A percentile compares a stretch with the other conserved stretches of the same genome.
Evolutionary conservation across 2,888 invertebrate genomes (phyloP).

Genomic region (Erebia palarica): DNA sequence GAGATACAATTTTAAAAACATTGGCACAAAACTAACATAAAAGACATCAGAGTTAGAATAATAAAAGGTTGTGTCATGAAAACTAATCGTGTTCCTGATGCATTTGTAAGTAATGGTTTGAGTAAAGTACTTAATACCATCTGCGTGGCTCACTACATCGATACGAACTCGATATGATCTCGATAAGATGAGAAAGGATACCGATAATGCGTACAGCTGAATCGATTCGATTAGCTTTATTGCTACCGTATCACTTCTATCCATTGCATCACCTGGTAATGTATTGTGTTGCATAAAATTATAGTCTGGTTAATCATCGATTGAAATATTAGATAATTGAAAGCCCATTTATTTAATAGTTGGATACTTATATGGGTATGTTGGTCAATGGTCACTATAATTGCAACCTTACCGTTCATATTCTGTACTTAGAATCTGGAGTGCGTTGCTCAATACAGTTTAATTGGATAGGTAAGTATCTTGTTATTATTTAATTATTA

Average conservation of each 20-base stretch:
- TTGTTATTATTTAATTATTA: neutral
- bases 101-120: conserved; percentile 3
- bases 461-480: neutral
- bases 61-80: neutral
- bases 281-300: conserved; percentile 9
- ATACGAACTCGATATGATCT: neutral
- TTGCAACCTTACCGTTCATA: conserved; percentile 2
- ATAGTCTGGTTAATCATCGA: conserved; percentile 18
- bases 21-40: neutral
- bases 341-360: conserved; percentile 16
- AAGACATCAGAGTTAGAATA: neutral
- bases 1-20: neutral
- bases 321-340: conserved; percentile 16
- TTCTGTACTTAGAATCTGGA: neutral
- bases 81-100: neutral
- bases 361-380: conserved; percentile 7
- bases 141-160: neutral
- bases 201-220: neutral
- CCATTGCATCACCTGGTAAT: conserved; percentile 1
- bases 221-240: conserved; percentile 1
- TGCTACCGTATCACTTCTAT: conserved; percentile 8
- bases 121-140: neutral
- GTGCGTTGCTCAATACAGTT: neutral
- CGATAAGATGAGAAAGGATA: neutral
- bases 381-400: conserved; percentile 7